A percentile compares a stretch with the other conserved stretches of the same genome.
phyloP scores from a whole-genome alignment of 2,797 vertebrate species.

The Epinephelus coioides region DNA sequence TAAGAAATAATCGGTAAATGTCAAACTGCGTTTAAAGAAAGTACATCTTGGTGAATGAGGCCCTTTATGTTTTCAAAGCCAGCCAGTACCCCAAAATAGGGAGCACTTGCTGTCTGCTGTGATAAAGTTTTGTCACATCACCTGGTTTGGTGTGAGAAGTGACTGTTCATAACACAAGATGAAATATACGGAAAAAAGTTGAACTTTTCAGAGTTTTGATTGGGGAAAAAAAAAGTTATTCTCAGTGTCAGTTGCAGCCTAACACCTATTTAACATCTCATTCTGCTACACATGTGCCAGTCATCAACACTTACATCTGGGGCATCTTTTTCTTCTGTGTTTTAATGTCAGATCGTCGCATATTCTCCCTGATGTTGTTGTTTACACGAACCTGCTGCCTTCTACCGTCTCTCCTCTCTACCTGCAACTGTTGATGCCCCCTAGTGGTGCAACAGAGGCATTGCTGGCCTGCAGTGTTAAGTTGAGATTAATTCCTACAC shows the following conservation, averaged over 20 bases:
- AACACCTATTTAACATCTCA: background rate
- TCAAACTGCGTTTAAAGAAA: too few species aligned
- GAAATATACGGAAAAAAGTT: background rate
- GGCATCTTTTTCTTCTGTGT: slow-evolving; percentile 1
- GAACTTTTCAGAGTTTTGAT: too few species aligned
- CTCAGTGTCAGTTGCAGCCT: background rate
- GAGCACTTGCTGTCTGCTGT: background rate
- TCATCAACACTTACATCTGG: background rate
- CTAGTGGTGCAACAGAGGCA: slow-evolving; percentile 47
- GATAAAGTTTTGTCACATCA: background rate
- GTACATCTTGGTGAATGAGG: too few species aligned
- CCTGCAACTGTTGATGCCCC: slow-evolving; percentile 33
- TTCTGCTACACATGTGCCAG: slow-evolving; percentile 16
- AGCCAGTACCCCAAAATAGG: too few species aligned
- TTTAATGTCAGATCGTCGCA: background rate
- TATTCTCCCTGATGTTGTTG: slow-evolving; percentile 24
- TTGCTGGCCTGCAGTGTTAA: slow-evolving; percentile 5
- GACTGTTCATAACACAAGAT: background rate
- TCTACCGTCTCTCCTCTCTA: slow-evolving; percentile 10
- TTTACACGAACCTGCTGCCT: slow-evolving; percentile 71
- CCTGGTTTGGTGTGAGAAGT: background rate
- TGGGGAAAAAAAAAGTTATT: too few species aligned
- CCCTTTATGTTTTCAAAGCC: background rate
- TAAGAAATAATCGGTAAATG: too few species aligned
- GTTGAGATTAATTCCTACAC: slow-evolving; percentile 7